Conservation (phyloP, 92 coral and sea anemone species). For the Heliopora coerulea region DNA sequence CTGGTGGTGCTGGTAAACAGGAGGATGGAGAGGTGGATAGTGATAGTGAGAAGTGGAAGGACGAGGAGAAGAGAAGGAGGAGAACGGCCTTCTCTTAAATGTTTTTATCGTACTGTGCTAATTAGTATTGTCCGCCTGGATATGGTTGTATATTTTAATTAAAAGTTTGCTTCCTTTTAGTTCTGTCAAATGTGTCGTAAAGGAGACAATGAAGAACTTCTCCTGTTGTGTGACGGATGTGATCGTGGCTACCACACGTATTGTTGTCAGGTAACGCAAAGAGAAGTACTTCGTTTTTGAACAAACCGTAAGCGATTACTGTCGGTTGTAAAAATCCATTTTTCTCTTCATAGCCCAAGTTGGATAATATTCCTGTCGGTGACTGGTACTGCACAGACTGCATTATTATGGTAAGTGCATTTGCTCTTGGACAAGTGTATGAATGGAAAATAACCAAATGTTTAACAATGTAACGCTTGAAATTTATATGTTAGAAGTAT, state of each 20-base stretch:
- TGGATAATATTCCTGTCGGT: slow-evolving; percentile 82
- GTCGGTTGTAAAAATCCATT: neutral
- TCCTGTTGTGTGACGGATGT: slow-evolving; percentile 94
- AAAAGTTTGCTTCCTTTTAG: slow-evolving; percentile 40
- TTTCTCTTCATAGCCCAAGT: slow-evolving; percentile 74
- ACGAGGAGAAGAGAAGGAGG: too few species aligned
- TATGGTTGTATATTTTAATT: neutral
- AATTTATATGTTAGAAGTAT: too few species aligned
- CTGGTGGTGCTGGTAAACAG: too few species aligned
- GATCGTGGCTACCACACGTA: slow-evolving; percentile 99
- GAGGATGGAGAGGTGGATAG: too few species aligned
- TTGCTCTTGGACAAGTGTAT: too few species aligned
- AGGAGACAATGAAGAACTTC: slow-evolving; percentile 94
- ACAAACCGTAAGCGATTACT: neutral
- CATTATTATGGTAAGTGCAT: slow-evolving; percentile 82
- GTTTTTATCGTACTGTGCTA: too few species aligned
- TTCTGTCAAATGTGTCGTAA: slow-evolving; percentile 99
- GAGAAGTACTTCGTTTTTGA: neutral
- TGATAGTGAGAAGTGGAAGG: too few species aligned
- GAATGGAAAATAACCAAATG: too few species aligned
- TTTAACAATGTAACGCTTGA: too few species aligned
- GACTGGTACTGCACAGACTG: slow-evolving; percentile 99
- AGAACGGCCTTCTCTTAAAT: too few species aligned
- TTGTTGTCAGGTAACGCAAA: slow-evolving; percentile 75
- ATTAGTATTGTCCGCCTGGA: too few species aligned